Evolutionary conservation across 2,888 invertebrate species (phyloP).

Genomic region (Acrocera orbiculus): DNA sequence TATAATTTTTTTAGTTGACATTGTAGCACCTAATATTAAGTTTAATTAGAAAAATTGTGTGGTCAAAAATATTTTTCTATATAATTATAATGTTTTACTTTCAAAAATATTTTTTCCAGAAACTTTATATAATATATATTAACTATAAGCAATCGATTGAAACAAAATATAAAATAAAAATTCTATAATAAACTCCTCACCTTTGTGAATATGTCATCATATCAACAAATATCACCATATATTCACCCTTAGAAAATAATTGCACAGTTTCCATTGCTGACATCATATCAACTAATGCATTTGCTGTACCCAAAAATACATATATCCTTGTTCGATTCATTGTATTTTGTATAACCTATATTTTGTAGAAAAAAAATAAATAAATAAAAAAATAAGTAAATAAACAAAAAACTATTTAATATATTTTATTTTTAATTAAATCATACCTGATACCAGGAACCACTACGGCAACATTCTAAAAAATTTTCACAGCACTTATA

Average conservation of each 20-base stretch:
- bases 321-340: constrained; percentile 84
- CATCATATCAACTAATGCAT: constrained; percentile 79
- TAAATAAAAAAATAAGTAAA: constrained; percentile 1
- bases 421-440: background rate
- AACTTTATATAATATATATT: too few species aligned
- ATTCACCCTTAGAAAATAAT: constrained; percentile 78
- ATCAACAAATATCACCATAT: constrained; percentile 89
- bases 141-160: too few species aligned
- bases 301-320: constrained; percentile 77
- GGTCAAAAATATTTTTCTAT: too few species aligned
- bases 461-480: constrained; percentile 56
- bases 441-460: constrained; percentile 63
- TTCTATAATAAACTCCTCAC: constrained; percentile 31
- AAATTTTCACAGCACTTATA: constrained; percentile 62
- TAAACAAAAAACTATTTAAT: background rate
- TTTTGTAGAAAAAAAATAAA: background rate
- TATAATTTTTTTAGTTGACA: too few species aligned
- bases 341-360: constrained; percentile 44
- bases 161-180: too few species aligned
- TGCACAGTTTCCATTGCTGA: constrained; percentile 75
- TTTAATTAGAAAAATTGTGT: too few species aligned
- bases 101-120: too few species aligned
- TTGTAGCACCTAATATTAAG: too few species aligned
- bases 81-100: too few species aligned
- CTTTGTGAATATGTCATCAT: constrained; percentile 67